phyloP scores from a whole-genome alignment of 2,797 vertebrate species.

The Peromyscus eremicus region DNA sequence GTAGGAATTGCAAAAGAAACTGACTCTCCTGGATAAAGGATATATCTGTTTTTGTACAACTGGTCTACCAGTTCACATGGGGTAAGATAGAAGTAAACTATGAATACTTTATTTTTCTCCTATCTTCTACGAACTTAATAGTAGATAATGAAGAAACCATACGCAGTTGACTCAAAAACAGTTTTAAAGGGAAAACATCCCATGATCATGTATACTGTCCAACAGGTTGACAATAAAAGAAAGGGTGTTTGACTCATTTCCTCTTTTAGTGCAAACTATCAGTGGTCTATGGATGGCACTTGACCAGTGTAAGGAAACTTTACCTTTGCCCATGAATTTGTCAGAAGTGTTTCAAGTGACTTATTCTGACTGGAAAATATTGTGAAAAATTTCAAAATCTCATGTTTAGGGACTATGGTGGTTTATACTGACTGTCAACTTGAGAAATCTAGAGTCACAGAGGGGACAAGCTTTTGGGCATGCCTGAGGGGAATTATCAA shows the following conservation, averaged over 20 bases:
- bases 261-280: constrained; percentile 12
- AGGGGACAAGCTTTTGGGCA: not conserved
- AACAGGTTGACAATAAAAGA: constrained; percentile 17
- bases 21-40: not conserved
- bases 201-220: not conserved
- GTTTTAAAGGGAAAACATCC: constrained; percentile 45
- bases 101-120: not conserved
- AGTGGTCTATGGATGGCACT: not conserved
- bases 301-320: not conserved
- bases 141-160: not conserved
- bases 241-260: constrained; percentile 29
- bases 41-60: not conserved
- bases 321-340: constrained; percentile 37
- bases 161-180: not conserved
- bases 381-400: not conserved
- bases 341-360: constrained; percentile 39
- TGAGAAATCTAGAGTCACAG: not conserved
- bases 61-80: not conserved
- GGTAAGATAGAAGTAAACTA: not conserved
- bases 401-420: not conserved
- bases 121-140: not conserved
- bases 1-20: not conserved
- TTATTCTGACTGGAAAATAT: constrained; percentile 4
- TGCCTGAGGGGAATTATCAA: not conserved
- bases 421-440: not conserved